These are phyloP conservation scores for Tetheella fluctuosa DNA, from an alignment of 2,888 invertebrate genomes.

Conservation along the genomic window DNA sequence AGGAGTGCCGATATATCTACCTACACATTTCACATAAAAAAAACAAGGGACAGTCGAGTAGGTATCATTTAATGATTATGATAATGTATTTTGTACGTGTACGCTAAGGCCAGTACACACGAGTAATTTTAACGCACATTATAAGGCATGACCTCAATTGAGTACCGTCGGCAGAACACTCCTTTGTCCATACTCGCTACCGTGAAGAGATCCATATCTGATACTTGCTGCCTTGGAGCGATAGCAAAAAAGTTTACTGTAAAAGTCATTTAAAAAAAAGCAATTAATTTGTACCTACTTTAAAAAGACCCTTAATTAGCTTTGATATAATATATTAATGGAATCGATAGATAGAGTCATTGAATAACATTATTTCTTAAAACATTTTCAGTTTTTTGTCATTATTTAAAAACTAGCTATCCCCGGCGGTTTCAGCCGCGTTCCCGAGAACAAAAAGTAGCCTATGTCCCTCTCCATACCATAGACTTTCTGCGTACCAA, in stretches of 20 bases:
- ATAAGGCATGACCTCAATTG: slow-evolving; percentile 23
- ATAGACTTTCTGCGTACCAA: too few relatives aligned
- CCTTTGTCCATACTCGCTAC: slow-evolving; percentile 63
- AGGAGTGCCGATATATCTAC: background rate
- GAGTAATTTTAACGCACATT: slow-evolving; percentile 23
- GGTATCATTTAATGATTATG: slow-evolving; percentile 1
- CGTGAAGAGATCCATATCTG: slow-evolving; percentile 68
- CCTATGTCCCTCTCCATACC: too few relatives aligned
- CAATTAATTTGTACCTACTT: background rate
- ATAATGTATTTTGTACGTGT: background rate
- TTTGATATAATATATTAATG: too few relatives aligned
- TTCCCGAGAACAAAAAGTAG: too few relatives aligned
- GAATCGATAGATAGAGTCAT: too few relatives aligned
- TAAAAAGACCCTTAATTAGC: too few relatives aligned
- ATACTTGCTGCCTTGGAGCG: slow-evolving; percentile 3
- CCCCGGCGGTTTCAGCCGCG: too few relatives aligned
- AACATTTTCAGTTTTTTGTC: too few relatives aligned
- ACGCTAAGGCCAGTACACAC: slow-evolving; percentile 2
- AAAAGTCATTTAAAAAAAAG: background rate
- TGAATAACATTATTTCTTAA: too few relatives aligned
- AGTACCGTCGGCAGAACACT: slow-evolving; percentile 38
- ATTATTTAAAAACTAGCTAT: too few relatives aligned
- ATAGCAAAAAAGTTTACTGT: background rate
- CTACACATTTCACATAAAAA: background rate
- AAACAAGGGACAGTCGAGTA: background rate